These are phyloP conservation scores for Oryzaephilus surinamensis DNA, from an alignment of 1,140 invertebrate genomes.

Conservation along the genomic window DNA sequence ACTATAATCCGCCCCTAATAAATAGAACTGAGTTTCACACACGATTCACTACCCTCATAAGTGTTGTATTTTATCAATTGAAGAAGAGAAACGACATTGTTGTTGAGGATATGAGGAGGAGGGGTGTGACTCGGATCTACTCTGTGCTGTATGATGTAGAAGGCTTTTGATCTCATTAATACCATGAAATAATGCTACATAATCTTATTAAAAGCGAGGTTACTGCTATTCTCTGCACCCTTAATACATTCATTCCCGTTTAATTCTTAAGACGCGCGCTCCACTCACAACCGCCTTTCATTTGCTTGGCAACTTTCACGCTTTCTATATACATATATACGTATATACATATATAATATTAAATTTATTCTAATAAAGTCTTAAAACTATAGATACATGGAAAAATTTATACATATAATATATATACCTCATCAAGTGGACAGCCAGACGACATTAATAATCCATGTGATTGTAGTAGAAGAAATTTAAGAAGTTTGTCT, in stretches of 20 bases:
- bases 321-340: too few relatives aligned
- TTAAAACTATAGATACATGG: neutral
- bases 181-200: conserved; percentile 53
- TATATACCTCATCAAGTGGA: conserved; percentile 78
- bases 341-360: conserved; percentile 2
- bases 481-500: conserved; percentile 80
- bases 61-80: conserved; percentile 16
- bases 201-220: conserved; percentile 51
- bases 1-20: conserved; percentile 16
- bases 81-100: conserved; percentile 13
- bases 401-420: neutral
- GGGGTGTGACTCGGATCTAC: conserved; percentile 21
- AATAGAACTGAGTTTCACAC: conserved; percentile 13
- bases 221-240: conserved; percentile 39
- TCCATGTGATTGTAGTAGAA: conserved; percentile 78
- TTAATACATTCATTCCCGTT: conserved; percentile 35
- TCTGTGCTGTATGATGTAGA: conserved; percentile 31
- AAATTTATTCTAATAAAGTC: neutral
- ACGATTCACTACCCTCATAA: conserved; percentile 9
- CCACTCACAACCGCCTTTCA: conserved; percentile 15
- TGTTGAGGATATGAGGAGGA: conserved; percentile 10
- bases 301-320: conserved; percentile 11
- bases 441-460: conserved; percentile 79
- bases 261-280: conserved; percentile 33
- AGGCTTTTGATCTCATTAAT: conserved; percentile 52